These are phyloP conservation scores for Augochlora pura DNA, from an alignment of 1,140 invertebrate species.

Conservation along the genomic window DNA sequence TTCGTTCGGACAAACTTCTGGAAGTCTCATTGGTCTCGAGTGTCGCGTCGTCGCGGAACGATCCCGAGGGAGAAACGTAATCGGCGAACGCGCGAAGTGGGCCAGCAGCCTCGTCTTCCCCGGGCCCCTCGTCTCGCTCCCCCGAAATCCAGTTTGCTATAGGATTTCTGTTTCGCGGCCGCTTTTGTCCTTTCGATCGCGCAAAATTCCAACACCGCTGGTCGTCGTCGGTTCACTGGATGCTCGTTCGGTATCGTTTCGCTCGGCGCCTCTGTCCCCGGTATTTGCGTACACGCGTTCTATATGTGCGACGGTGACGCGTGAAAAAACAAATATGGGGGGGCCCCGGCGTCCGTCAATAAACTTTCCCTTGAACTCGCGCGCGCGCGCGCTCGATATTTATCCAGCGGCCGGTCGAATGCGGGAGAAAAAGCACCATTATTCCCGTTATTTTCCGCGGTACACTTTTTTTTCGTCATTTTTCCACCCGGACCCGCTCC, in stretches of 20 bases:
- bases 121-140: constrained; percentile 24
- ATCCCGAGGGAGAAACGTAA: background rate
- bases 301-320: background rate
- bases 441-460: background rate
- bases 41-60: background rate
- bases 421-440: background rate
- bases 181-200: background rate
- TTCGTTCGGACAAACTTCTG: background rate
- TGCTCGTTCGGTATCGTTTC: too few relatives aligned
- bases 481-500: background rate
- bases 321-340: background rate
- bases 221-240: too few relatives aligned
- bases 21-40: background rate
- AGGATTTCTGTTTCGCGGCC: constrained; percentile 20
- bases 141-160: constrained; percentile 55
- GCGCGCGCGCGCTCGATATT: constrained; percentile 9
- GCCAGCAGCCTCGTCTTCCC: background rate
- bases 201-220: too few relatives aligned
- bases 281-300: background rate
- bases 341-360: too few relatives aligned
- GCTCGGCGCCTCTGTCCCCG: too few relatives aligned
- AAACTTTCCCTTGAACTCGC: constrained; percentile 2
- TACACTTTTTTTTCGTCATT: background rate
- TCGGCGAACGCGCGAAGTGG: constrained; percentile 5
- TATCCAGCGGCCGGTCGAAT: background rate